Base-by-base conservation (phyloP, 1,140 invertebrate species). In the Megalonaias nervosa region DNA sequence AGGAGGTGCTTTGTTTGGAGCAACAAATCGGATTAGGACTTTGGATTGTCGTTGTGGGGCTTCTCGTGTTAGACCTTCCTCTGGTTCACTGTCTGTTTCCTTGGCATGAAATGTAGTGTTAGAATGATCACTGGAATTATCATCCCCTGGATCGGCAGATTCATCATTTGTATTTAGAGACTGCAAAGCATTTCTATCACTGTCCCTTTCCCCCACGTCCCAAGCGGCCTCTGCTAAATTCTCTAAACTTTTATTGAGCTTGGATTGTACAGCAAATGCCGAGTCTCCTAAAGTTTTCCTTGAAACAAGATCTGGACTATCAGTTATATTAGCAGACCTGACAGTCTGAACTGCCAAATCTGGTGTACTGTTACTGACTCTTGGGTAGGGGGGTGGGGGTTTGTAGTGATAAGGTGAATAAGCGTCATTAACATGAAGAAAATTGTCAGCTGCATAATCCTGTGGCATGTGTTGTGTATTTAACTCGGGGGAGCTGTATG, bases 331-430 rank as follows among this genome's bases (percentile, higher is more conserved):
- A 31, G 74, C 78, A 19, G 67, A 67, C 16, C 65, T 67, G 57
- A 71, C 76, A 23, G 83, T 85, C 69, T 89, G 90, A 23, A 79
- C 85, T 48, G 95, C 95, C 70, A 96, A 89, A 90, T 96, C 95
- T 1, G 95, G 96, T 0, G 95, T 96, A 13, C 95, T 95, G 62
- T 94, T 95, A 77, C 94, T 95, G 26, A 94, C 91, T 5, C 94
- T 93, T 0, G 95, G 94, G 90, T 96, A 96, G 0, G 96, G 95
- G 13, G 92, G 92, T 0, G 95, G 96, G 2, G 92, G 95, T 89
- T 96, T 96, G 86, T 94, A 95, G 15, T 95, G 91, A 82, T 95
- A 94, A 65, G 95, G 91, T 82, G 88, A 21, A 55, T 78, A 74
- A 38, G 81, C 57, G 38, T 86, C 83, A 69, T 85, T 77, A 26